Evolutionary conservation across 2,113 vertebrate genomes (phyloP).

Genomic region (Eubucco bourcierii): DNA sequence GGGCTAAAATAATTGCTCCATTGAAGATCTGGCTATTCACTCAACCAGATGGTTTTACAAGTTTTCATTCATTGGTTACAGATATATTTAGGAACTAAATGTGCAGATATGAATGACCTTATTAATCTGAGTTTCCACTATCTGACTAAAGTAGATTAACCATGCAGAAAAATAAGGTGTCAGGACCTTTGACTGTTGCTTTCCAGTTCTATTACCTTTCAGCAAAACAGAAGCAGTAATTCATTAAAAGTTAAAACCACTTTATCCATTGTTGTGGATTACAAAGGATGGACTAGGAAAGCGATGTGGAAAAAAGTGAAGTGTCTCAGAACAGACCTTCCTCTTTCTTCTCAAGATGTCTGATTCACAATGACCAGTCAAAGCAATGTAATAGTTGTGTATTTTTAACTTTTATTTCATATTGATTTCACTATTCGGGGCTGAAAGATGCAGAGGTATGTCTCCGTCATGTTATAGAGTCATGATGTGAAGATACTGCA

Average conservation of each 20-base stretch:
- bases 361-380: background rate
- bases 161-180: background rate
- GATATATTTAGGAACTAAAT: background rate
- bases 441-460: background rate
- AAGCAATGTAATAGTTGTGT: background rate
- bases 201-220: background rate
- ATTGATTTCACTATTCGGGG: background rate
- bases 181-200: background rate
- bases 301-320: background rate
- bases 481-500: background rate
- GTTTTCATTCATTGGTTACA: background rate
- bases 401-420: background rate
- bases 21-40: background rate
- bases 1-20: background rate
- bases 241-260: background rate
- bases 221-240: background rate
- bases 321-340: background rate
- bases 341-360: background rate
- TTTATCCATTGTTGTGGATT: background rate
- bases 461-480: fast-evolving
- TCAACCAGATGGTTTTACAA: background rate
- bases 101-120: background rate
- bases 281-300: background rate
- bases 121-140: background rate
- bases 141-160: background rate